Base-by-base conservation (phyloP, 2,797 vertebrate species). In the Acrossocheilus wenchowensis region DNA sequence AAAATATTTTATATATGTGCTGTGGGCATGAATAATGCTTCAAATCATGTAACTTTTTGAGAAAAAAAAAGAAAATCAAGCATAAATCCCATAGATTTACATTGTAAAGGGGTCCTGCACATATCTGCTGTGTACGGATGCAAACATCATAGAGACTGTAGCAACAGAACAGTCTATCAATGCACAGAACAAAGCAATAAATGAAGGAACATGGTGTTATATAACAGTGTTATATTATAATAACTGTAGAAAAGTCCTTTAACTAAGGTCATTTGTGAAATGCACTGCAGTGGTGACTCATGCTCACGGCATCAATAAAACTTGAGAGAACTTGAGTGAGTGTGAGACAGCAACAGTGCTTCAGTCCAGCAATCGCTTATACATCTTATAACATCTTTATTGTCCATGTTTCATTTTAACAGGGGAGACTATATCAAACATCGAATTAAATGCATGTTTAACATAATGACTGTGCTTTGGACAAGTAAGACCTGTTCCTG, bases 261-360 rank as follows among this genome's bases (percentile, higher is more conserved):
- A 82, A 45, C 48, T 60, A 73, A 60, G 21, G 39, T 26, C 6
- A 73, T 48, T 30, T 62, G 17, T 15, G 23, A 57, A 74, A 73
- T 43, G 4, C n/a, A 45, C 52, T 62, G 54, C 54, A 83, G 26
- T 57, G 52, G 41, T 83, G 71, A 83, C 69, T 62, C 52, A 62
- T 1, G 3, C 39, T 73, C n/a, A 23, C 11, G 2, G 9, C 17
- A 60, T 57, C 36, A 82, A 34, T 19, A 73, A 60, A 62, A 62
- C 6, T 54, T 54, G 52, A 48, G 12, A 69, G 41, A 62, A 39
- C 45, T 43, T n/a, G 21, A 68, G n/a, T 50, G 79, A 50, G 48
- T 50, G 14, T 26, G n/a, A 60, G 52, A 60, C 10, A 50, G 66
- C 8, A 52, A 9, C 23, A 19, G 34, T 7, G 34, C 43, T 26